Percentiles rank a stretch among this genome's conserved stretches.
Evolutionary conservation across 2,113 vertebrate genomes (phyloP).

Genomic region (Rhodinocichla rosea): DNA sequence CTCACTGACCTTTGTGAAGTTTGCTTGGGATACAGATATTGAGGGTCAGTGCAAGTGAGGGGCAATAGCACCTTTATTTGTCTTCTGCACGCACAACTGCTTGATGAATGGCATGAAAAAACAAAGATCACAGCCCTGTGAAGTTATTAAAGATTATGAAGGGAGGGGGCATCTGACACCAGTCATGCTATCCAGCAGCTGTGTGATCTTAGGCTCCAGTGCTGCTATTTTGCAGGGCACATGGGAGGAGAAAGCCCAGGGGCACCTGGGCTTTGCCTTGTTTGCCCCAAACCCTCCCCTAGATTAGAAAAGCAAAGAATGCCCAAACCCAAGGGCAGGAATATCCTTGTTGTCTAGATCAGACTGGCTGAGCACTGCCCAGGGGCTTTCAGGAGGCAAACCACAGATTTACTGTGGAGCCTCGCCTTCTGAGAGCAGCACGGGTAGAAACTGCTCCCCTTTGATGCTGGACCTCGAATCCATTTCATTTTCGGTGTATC

Average conservation of each 20-base stretch:
- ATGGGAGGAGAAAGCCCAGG: neutral
- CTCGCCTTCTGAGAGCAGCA: neutral
- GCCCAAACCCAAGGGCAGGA: neutral
- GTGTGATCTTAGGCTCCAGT: neutral
- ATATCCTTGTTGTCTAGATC: neutral
- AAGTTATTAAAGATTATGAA: neutral
- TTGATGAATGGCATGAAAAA: neutral
- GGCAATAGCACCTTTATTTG: neutral
- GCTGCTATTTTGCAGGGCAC: neutral
- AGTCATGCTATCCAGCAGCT: neutral
- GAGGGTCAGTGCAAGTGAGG: neutral
- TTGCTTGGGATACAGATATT: neutral
- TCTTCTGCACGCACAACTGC: neutral
- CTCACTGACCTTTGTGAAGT: neutral
- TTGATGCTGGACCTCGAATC: slow-evolving; percentile 1
- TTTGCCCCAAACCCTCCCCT: neutral
- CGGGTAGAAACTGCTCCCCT: neutral
- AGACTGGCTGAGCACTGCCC: neutral
- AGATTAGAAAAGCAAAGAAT: neutral
- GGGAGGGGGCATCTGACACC: neutral
- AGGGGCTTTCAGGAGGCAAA: neutral
- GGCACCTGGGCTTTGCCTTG: neutral
- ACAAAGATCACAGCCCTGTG: neutral
- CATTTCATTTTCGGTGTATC: neutral
- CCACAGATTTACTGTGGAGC: neutral